phyloP scores from a whole-genome alignment of 2,113 vertebrate genomes.

The Pheucticus melanocephalus region DNA sequence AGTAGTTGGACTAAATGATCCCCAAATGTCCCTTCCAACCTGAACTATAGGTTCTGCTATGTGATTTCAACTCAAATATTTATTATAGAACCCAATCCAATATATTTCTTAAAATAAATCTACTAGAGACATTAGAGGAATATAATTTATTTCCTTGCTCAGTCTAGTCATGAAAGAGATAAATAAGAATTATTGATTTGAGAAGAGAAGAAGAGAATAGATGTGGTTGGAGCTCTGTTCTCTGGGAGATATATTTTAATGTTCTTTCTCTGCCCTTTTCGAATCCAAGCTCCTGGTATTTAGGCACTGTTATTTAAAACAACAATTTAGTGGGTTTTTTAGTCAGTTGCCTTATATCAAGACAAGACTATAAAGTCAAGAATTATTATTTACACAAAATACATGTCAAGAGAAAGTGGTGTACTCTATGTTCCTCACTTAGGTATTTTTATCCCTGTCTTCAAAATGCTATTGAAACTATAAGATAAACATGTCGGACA shows the following conservation, averaged over 20 bases:
- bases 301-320: not conserved
- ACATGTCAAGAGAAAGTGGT: not conserved
- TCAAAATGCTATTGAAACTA: not conserved
- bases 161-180: not conserved
- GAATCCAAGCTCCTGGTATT: not conserved
- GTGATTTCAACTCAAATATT: not conserved
- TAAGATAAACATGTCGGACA: not conserved
- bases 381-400: constrained; percentile 33
- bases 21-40: not conserved
- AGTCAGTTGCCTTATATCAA: not conserved
- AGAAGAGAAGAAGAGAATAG: not conserved
- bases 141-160: not conserved
- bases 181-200: not conserved
- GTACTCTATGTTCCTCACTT: not conserved
- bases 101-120: not conserved
- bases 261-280: not conserved
- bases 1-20: not conserved
- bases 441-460: constrained; percentile 24
- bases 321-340: not conserved
- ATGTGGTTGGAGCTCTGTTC: not conserved
- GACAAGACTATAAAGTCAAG: not conserved
- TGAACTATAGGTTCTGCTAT: not conserved
- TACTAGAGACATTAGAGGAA: not conserved
- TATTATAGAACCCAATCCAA: not conserved
- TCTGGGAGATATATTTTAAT: not conserved